A percentile compares a stretch with the other conserved stretches of the same genome.
phyloP scores from a whole-genome alignment of 2,797 vertebrate genomes.

The Eulemur albifrons region DNA sequence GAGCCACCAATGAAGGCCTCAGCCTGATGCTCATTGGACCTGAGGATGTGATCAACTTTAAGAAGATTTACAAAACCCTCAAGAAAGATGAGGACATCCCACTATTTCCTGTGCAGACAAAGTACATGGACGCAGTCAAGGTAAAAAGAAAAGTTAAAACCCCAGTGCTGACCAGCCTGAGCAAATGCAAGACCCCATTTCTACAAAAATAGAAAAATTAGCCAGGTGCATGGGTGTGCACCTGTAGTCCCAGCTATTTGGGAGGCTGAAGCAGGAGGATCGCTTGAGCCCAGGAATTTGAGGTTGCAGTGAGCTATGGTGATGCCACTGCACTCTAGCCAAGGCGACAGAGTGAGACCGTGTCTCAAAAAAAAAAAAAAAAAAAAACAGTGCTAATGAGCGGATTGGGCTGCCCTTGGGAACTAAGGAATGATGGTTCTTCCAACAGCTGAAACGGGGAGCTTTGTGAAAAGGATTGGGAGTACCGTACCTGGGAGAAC shows the following conservation, averaged over 20 bases:
- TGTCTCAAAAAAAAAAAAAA: no score
- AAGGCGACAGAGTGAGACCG: no score
- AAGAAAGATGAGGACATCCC: conserved; percentile 94
- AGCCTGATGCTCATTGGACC: conserved; percentile 94
- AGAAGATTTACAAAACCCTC: conserved; percentile 93
- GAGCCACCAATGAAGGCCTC: conserved; percentile 93
- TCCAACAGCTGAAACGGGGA: background rate
- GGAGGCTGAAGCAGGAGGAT: no score
- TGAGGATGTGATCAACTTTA: conserved; percentile 94
- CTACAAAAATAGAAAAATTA: no score
- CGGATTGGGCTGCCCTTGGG: background rate
- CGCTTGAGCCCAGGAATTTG: no score
- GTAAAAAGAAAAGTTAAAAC: conserved; percentile 80
- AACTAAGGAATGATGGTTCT: background rate
- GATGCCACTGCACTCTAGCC: no score
- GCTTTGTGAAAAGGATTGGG: background rate
- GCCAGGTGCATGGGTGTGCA: no score
- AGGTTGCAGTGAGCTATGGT: no score
- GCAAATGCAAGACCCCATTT: no score
- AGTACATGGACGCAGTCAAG: conserved; percentile 93
- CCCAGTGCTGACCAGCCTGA: background rate
- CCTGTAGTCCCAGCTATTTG: no score
- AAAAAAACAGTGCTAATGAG: background rate
- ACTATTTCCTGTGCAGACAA: conserved; percentile 91
- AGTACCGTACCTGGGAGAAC: background rate